Evolutionary conservation across 2,113 vertebrate species (phyloP).

Genomic region (Chunga burmeisteri): DNA sequence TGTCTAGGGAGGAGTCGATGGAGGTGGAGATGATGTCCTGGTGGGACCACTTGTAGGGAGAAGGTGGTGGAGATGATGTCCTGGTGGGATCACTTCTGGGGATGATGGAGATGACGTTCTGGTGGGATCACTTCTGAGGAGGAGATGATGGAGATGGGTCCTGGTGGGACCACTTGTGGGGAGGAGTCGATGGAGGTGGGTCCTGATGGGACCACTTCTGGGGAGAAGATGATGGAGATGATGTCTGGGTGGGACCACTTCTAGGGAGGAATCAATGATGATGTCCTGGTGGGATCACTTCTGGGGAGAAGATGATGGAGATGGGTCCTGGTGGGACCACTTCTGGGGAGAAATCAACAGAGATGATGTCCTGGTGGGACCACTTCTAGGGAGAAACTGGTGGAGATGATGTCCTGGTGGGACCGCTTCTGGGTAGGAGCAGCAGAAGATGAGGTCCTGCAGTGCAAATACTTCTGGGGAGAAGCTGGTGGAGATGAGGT

Average conservation of each 20-base stretch:
- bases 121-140: neutral
- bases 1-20: too few relatives aligned
- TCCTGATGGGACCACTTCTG: accelerated
- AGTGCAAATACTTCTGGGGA: accelerated
- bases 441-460: neutral
- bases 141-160: neutral
- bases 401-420: neutral
- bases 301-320: neutral
- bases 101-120: neutral
- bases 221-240: neutral
- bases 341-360: too few relatives aligned
- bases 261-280: neutral
- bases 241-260: accelerated
- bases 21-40: neutral
- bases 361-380: too few relatives aligned
- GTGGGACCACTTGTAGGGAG: too few relatives aligned
- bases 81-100: neutral
- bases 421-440: accelerated
- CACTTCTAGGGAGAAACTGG: too few relatives aligned
- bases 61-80: too few relatives aligned
- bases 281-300: accelerated
- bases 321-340: neutral
- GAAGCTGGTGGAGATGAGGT: accelerated
- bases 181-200: accelerated
- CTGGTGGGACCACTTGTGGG: neutral